Evolutionary conservation across 1,140 invertebrate species (phyloP).

Genomic region (Hylaeus volcanicus): DNA sequence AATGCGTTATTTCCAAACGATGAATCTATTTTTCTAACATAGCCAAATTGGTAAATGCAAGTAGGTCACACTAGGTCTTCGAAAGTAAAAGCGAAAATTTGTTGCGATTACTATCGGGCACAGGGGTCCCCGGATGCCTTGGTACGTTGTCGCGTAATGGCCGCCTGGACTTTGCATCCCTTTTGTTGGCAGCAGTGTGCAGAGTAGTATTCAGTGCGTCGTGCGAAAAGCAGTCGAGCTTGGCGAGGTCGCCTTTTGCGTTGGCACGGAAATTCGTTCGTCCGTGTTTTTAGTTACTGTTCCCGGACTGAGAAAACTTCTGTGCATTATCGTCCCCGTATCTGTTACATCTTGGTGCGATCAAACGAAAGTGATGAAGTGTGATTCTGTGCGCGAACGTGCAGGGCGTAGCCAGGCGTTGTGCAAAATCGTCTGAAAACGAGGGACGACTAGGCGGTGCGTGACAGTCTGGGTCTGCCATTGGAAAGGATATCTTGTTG

Average conservation of each 20-base stretch:
- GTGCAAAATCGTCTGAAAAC: constrained; percentile 49
- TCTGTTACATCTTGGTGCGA: neutral
- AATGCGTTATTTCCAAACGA: neutral
- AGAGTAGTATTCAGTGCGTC: constrained; percentile 59
- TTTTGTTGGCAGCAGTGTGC: constrained; percentile 58
- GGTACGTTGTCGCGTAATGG: constrained; percentile 12
- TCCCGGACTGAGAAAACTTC: neutral
- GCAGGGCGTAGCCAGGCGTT: constrained; percentile 46
- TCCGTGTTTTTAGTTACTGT: constrained; percentile 33
- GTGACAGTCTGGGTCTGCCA: constrained; percentile 53
- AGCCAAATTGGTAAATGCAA: neutral
- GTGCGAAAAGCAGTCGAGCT: constrained; percentile 64
- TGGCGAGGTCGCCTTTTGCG: constrained; percentile 62
- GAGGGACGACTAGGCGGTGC: constrained; percentile 46
- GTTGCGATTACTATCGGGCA: neutral
- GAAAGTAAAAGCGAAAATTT: neutral
- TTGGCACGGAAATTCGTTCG: constrained; percentile 35
- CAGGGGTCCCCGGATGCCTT: neutral
- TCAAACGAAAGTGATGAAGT: constrained; percentile 34
- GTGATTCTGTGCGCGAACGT: constrained; percentile 35
- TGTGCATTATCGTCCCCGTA: neutral
- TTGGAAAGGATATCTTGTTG: constrained; percentile 52
- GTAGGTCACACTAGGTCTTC: neutral
- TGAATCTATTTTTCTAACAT: neutral
- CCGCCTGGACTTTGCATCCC: constrained; percentile 33